Conservation (phyloP, 2,888 invertebrate species). For the Dryadula phaetusa region DNA sequence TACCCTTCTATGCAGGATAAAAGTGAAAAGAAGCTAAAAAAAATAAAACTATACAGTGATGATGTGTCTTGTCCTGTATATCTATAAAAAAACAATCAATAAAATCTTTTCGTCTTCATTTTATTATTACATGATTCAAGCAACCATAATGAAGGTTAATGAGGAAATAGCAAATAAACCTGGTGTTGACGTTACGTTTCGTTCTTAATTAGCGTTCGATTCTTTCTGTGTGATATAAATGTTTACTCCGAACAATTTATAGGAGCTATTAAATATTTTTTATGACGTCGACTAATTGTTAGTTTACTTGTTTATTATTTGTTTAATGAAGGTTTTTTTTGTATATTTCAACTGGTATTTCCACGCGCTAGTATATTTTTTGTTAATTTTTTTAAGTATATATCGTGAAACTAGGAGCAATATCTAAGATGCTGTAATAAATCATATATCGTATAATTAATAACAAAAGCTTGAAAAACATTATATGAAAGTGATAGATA, state of each 20-base stretch:
- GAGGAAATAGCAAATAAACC: conserved; percentile 27
- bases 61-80: too few species aligned
- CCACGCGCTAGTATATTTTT: neutral
- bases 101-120: neutral
- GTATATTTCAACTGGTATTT: neutral
- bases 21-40: too few species aligned
- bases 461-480: too few species aligned
- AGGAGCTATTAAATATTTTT: conserved; percentile 15
- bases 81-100: neutral
- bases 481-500: too few species aligned
- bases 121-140: neutral
- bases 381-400: neutral
- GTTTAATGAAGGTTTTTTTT: conserved; percentile 1
- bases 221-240: conserved; percentile 21
- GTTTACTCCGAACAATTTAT: conserved; percentile 14
- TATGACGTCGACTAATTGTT: conserved; percentile 18
- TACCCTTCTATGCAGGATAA: too few species aligned
- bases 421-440: too few species aligned
- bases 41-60: too few species aligned
- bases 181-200: conserved; percentile 23
- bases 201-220: conserved; percentile 21
- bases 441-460: too few species aligned
- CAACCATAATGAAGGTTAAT: conserved; percentile 22
- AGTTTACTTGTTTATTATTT: neutral
- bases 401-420: too few species aligned